phyloP scores from a whole-genome alignment of 2,113 vertebrate species.

The Saguinus midas region DNA sequence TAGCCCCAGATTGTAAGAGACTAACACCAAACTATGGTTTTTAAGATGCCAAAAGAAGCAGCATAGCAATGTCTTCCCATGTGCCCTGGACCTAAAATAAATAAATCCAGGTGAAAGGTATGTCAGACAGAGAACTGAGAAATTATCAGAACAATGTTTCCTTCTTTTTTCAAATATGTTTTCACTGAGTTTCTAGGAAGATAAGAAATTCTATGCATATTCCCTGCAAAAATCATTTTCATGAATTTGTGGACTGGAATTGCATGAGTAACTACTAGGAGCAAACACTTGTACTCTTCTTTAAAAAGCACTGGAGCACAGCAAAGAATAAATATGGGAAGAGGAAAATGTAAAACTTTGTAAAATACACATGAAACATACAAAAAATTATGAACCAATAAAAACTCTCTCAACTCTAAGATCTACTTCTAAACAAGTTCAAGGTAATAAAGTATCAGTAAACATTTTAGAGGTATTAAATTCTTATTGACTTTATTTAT shows the following conservation, averaged over 20 bases:
- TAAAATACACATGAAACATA: not conserved
- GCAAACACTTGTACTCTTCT: not conserved
- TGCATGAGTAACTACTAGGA: not conserved
- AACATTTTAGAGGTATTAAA: not conserved
- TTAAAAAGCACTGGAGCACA: not conserved
- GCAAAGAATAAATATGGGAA: not conserved
- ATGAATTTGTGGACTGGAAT: not conserved
- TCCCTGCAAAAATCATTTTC: not conserved
- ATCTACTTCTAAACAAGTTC: not conserved
- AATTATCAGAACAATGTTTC: not conserved
- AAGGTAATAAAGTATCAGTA: not conserved
- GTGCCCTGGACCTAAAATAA: not conserved
- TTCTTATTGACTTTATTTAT: not conserved
- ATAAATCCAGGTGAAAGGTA: not conserved
- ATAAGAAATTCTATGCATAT: not conserved
- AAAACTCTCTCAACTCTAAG: not conserved
- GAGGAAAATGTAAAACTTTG: not conserved
- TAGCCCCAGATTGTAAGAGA: not conserved
- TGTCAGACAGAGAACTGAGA: not conserved
- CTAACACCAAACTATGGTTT: not conserved
- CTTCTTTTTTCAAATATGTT: not conserved
- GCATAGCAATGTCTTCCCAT: not conserved
- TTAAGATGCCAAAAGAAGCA: not conserved
- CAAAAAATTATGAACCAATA: not conserved
- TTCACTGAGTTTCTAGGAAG: not conserved